phyloP scores from a whole-genome alignment of 1,140 invertebrate species.

The Camponotus pennsylvanicus region DNA sequence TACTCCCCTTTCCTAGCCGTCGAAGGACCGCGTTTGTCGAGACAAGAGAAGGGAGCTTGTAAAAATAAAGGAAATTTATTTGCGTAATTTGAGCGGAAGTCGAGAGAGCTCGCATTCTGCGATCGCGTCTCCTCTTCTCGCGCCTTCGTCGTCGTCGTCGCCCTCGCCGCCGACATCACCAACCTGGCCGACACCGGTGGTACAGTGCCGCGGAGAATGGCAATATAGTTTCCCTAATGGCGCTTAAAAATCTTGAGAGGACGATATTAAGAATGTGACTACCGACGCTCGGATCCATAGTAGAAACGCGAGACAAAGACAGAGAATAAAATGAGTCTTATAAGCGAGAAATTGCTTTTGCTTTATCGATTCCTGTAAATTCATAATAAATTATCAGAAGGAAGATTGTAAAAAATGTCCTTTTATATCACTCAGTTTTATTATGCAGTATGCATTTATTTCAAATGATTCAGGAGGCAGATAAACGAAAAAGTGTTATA shows the following conservation, averaged over 20 bases:
- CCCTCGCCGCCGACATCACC: constrained; percentile 31
- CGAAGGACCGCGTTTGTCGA: constrained; percentile 71
- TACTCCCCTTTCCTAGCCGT: not conserved
- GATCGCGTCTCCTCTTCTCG: constrained; percentile 69
- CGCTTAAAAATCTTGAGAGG: constrained; percentile 86
- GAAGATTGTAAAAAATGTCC: not conserved
- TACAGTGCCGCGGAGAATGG: constrained; percentile 78
- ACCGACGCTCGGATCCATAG: constrained; percentile 71
- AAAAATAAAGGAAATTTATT: constrained; percentile 86
- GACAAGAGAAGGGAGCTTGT: constrained; percentile 72
- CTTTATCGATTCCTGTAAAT: constrained; percentile 22
- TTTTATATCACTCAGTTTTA: constrained; percentile 5
- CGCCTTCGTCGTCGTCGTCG: constrained; percentile 39
- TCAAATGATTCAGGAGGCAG: not conserved
- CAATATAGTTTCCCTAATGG: constrained; percentile 87
- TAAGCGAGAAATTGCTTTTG: not conserved
- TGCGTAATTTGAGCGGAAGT: constrained; percentile 80
- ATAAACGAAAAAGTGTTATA: not conserved
- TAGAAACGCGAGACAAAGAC: constrained; percentile 41
- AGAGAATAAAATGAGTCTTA: constrained; percentile 20
- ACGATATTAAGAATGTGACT: constrained; percentile 86
- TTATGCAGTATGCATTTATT: not conserved
- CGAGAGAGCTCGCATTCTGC: constrained; percentile 72
- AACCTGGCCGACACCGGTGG: constrained; percentile 48
- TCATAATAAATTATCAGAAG: constrained; percentile 23